A percentile compares a stretch with the other conserved stretches of the same genome.
phyloP scores from a whole-genome alignment of 2,888 invertebrate genomes.

The Aspidiotus destructor region DNA sequence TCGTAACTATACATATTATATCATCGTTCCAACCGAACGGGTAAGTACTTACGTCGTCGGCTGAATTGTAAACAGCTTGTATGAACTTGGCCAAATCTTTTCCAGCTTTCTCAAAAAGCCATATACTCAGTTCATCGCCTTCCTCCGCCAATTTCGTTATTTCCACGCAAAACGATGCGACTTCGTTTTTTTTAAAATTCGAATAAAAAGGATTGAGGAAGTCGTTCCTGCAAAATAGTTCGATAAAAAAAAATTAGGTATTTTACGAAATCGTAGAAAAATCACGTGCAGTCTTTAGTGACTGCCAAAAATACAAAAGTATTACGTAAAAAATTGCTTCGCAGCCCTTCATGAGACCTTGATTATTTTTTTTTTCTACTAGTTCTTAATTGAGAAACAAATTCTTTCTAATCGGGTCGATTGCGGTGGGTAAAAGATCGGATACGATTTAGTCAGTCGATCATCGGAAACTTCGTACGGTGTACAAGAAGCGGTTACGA shows the following conservation, averaged over 20 bases:
- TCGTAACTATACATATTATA: background rate
- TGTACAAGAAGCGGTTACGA: no score
- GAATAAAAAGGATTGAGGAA: conserved; percentile 65
- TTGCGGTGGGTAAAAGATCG: no score
- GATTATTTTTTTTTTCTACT: no score
- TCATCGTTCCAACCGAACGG: background rate
- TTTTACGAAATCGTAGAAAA: no score
- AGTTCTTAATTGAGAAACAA: no score
- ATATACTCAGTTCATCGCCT: conserved; percentile 61
- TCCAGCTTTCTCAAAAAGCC: conserved; percentile 63
- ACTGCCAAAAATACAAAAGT: conserved; percentile 8
- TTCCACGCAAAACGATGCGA: conserved; percentile 62
- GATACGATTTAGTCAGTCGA: no score
- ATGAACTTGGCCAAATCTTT: conserved; percentile 56
- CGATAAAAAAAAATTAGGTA: conserved; percentile 7
- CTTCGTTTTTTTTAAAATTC: conserved; percentile 72
- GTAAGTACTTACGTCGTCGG: conserved; percentile 45
- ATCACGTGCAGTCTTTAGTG: background rate
- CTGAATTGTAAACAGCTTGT: conserved; percentile 52
- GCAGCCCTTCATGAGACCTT: no score
- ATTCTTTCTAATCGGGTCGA: no score
- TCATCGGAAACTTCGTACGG: no score
- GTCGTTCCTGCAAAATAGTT: conserved; percentile 40
- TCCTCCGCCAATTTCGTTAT: conserved; percentile 58
- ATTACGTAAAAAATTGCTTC: no score